Conservation (phyloP, 2,113 vertebrate species). For the Alces alces region DNA sequence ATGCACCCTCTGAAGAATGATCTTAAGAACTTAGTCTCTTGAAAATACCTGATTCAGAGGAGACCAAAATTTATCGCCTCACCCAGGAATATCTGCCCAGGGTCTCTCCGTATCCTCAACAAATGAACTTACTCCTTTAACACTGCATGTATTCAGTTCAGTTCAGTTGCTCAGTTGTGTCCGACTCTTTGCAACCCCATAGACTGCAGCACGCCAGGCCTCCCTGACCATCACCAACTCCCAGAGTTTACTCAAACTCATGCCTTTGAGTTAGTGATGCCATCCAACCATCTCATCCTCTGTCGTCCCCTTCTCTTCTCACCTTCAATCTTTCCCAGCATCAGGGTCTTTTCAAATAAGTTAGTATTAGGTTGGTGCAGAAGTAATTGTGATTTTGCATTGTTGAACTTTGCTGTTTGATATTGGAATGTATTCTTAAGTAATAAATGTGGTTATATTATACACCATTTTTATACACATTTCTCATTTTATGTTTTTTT, state of each 20-base stretch:
- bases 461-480: neutral
- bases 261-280: neutral
- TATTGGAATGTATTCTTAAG: neutral
- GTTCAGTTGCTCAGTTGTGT: neutral
- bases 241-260: neutral
- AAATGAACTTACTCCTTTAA: neutral
- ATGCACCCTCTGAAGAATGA: neutral
- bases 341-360: neutral
- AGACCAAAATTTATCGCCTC: neutral
- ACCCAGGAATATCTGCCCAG: neutral
- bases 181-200: neutral
- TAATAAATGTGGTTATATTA: neutral
- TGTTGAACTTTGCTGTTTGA: neutral
- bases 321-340: neutral
- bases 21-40: neutral
- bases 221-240: neutral
- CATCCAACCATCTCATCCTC: neutral
- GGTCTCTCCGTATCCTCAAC: neutral
- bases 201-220: rapidly evolving
- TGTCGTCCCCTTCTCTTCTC: neutral
- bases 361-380: neutral
- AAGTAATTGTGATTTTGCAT: neutral
- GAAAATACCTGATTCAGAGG: neutral
- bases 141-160: neutral
- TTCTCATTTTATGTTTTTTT: neutral